Evolutionary conservation across 2,888 invertebrate genomes (phyloP), one percentile per base, ranked within the genome.

Genomic region (Chymomyza fuscimana): DNA sequence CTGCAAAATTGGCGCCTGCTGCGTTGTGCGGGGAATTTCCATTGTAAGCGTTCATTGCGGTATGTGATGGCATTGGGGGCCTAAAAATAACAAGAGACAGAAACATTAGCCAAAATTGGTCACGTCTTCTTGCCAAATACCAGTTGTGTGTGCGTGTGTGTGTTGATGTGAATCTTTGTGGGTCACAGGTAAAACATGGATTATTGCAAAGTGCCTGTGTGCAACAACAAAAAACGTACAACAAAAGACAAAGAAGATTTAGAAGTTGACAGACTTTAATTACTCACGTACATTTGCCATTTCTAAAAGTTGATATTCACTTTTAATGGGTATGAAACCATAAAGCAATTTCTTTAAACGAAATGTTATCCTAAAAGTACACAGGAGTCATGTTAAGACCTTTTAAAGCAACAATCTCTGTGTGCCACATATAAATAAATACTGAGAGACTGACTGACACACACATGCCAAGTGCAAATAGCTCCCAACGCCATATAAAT

Each of bases 291-390:
- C 89, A 77, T 87, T 85, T 73, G 79, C 79, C 87, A 89, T 81
- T 89, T 89, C 88, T 82, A 87, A 79, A 74, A 89, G 79, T 82
- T 88, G 89, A 76, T 88, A 88, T 80, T 89, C 90, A 69, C 86
- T 85, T 78, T 88, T 86, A 81, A 90, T 87, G 72, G 89, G 89
- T 78, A 89, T 89, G 75, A 89, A 86, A 83, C 89, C 89, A 79
- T 87, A 89, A 79, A 90, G 89, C 67, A 89, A 89, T 82, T 89
- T 89, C 86, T 90, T 86, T 72, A 89, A 85, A 80, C 83, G 89
- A 65, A 89, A 82, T 73, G 88, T 88, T 77, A 84, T 83, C 90
- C 90, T 89, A 89, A 68, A 81, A 87, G 69, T 79, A 82, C 72
- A 72, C 65, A 72, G 62, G 69, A 67, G 70, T 63, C 54, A 65